phyloP scores from a whole-genome alignment of 2,888 invertebrate genomes.

The Drosophila mimetica region DNA sequence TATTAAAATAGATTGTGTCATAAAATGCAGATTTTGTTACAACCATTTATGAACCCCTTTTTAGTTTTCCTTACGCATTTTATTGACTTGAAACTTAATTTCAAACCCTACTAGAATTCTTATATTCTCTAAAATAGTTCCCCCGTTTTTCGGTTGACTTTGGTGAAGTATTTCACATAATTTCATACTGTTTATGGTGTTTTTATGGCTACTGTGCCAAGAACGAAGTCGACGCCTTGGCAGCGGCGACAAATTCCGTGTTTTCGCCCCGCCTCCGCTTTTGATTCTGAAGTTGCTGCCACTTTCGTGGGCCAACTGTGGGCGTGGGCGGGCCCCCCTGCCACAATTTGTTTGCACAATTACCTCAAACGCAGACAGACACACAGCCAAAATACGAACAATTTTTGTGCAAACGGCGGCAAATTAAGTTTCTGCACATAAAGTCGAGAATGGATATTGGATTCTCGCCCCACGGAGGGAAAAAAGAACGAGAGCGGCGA shows the following conservation, averaged over 20 bases:
- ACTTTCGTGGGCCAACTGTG: slow-evolving; percentile 29
- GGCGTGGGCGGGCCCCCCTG: slow-evolving; percentile 30
- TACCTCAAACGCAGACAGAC: slow-evolving; percentile 52
- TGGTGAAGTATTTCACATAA: slow-evolving; percentile 21
- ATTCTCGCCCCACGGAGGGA: slow-evolving; percentile 3
- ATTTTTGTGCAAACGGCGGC: slow-evolving; percentile 63
- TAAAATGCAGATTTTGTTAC: not conserved
- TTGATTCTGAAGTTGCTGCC: slow-evolving; percentile 27
- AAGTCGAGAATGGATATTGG: slow-evolving; percentile 59
- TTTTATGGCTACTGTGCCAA: slow-evolving; percentile 42
- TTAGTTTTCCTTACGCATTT: not conserved
- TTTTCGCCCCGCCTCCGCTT: slow-evolving; percentile 15
- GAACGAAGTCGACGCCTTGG: slow-evolving; percentile 32
- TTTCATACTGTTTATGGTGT: slow-evolving; percentile 33
- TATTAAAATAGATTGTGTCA: not conserved
- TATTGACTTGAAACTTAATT: not conserved
- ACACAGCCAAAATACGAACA: slow-evolving; percentile 36
- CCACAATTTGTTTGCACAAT: slow-evolving; percentile 62
- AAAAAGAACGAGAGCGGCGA: slow-evolving; percentile 43
- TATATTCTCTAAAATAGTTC: slow-evolving; percentile 16
- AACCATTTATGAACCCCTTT: not conserved
- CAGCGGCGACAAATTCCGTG: slow-evolving; percentile 30
- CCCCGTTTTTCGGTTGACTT: slow-evolving; percentile 9
- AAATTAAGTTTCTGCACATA: slow-evolving; percentile 71
- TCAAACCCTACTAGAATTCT: not conserved